Conservation (phyloP, 2,113 vertebrate species). For the Haliaeetus leucogaster region DNA sequence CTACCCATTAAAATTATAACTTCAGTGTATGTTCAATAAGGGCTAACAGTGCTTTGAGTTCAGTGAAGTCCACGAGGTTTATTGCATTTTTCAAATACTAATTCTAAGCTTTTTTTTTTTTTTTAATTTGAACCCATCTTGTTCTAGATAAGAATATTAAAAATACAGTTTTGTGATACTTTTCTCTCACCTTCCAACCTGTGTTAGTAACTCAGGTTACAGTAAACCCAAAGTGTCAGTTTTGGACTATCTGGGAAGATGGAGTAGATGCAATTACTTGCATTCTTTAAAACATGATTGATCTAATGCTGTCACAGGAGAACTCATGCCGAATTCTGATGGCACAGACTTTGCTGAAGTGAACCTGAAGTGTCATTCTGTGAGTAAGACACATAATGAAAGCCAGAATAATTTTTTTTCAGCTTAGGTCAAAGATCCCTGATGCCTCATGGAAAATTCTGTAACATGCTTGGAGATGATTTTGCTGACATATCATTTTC, state of each 20-base stretch:
- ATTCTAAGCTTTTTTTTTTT: neutral
- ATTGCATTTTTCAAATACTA: neutral
- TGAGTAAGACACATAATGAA: neutral
- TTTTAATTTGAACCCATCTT: neutral
- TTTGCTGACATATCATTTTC: conserved; percentile 23
- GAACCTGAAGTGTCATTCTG: conserved; percentile 31
- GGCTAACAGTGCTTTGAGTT: neutral
- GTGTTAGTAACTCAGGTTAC: neutral
- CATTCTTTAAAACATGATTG: conserved; percentile 28
- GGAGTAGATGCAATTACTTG: conserved; percentile 23
- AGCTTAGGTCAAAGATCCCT: conserved; percentile 28
- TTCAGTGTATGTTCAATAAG: neutral
- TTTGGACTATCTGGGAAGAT: neutral
- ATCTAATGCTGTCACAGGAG: conserved; percentile 42
- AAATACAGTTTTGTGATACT: neutral
- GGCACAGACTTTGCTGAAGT: neutral
- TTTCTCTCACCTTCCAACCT: neutral
- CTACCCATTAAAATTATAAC: neutral
- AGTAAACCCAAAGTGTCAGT: conserved; percentile 13
- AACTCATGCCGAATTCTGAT: neutral
- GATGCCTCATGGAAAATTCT: conserved; percentile 31
- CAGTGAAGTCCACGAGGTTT: neutral
- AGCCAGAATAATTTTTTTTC: neutral
- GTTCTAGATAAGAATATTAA: neutral
- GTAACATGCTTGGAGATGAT: neutral